Evolutionary conservation across 2,113 vertebrate species (phyloP).

Genomic region (Saiga tatarica): DNA sequence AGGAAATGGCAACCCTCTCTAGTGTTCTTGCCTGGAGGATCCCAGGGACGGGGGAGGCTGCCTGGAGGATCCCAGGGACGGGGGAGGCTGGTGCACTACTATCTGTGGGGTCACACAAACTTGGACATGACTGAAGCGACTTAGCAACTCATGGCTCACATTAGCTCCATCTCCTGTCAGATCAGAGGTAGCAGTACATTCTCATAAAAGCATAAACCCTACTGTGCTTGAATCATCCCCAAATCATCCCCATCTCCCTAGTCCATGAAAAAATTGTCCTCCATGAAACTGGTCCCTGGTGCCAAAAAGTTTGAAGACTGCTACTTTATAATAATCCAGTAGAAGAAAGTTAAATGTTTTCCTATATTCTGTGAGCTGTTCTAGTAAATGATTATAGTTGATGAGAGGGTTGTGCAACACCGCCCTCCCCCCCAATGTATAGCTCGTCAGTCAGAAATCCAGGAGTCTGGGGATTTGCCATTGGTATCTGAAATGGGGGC

Average conservation of each 20-base stretch:
- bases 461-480: neutral
- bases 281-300: neutral
- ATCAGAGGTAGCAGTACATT: neutral
- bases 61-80: no score
- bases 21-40: no score
- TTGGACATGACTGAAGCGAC: rapidly evolving
- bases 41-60: no score
- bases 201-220: neutral
- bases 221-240: neutral
- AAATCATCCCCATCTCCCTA: neutral
- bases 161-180: neutral
- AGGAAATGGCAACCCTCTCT: no score
- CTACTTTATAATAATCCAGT: neutral
- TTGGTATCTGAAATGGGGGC: neutral
- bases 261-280: neutral
- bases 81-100: no score
- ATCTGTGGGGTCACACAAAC: no score
- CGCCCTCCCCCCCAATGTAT: neutral
- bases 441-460: neutral
- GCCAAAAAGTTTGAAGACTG: neutral
- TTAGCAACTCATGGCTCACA: neutral
- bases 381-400: neutral
- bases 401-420: neutral
- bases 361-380: neutral
- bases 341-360: neutral